Evolutionary conservation across 2,797 vertebrate genomes (phyloP).

Genomic region (Hippocampus kuda): DNA sequence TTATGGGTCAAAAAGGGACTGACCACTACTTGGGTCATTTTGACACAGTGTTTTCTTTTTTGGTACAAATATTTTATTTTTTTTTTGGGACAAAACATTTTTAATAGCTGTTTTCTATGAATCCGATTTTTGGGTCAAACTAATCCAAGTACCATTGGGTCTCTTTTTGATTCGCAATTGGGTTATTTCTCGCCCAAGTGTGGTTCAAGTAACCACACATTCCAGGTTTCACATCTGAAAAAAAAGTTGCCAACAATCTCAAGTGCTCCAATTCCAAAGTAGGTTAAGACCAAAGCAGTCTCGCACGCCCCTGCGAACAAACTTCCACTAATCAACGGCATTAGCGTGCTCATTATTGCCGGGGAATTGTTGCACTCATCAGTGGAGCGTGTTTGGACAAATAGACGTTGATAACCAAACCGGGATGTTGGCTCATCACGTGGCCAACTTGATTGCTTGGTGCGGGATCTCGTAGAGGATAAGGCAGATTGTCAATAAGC

Average conservation of each 20-base stretch:
- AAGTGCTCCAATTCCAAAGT: not conserved
- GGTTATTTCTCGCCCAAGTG: not conserved
- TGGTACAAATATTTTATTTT: too few relatives aligned
- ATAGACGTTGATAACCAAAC: slow-evolving; percentile 29
- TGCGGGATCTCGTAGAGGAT: slow-evolving; percentile 64
- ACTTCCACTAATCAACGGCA: slow-evolving; percentile 27
- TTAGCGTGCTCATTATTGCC: slow-evolving; percentile 36
- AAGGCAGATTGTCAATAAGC: slow-evolving; percentile 37
- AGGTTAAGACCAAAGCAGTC: slow-evolving; percentile 4
- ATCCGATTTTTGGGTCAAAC: too few relatives aligned
- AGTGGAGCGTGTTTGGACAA: slow-evolving; percentile 17
- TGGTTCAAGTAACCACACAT: not conserved
- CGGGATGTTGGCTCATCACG: slow-evolving; percentile 19
- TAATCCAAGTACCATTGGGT: too few relatives aligned
- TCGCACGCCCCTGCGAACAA: slow-evolving; percentile 3
- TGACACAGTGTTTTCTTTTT: too few relatives aligned
- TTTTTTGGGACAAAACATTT: too few relatives aligned
- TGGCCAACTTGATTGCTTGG: slow-evolving; percentile 37
- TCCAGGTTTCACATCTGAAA: not conserved
- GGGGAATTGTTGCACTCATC: slow-evolving; percentile 28
- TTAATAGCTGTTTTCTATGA: too few relatives aligned
- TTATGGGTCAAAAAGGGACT: too few relatives aligned
- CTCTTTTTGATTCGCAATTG: too few relatives aligned
- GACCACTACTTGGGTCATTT: too few relatives aligned
- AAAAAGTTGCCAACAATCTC: not conserved